Percentiles rank a stretch among this genome's conserved stretches.
Evolutionary conservation across 1,140 invertebrate genomes (phyloP).

Genomic region (Cherax quadricarinatus): DNA sequence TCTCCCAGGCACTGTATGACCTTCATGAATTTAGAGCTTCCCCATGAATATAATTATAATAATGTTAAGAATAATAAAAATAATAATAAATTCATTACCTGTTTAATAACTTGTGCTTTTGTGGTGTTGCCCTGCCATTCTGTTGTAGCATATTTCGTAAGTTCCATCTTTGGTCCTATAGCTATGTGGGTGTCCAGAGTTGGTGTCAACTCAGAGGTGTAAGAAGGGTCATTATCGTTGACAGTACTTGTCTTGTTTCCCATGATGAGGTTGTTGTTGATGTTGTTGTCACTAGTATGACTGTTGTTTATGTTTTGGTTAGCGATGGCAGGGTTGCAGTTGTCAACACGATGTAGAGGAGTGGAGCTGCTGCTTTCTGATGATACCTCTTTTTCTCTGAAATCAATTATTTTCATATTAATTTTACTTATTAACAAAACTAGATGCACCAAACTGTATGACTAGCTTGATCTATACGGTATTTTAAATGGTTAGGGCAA

Average conservation of each 20-base stretch:
- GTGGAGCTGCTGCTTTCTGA: conserved; percentile 59
- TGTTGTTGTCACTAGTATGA: not conserved
- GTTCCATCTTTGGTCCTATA: conserved; percentile 34
- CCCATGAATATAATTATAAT: too few species aligned
- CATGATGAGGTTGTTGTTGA: conserved; percentile 56
- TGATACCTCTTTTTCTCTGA: conserved; percentile 59
- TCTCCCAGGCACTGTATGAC: too few species aligned
- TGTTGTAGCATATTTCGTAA: conserved; percentile 42
- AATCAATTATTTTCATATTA: not conserved
- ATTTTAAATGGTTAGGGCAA: too few species aligned
- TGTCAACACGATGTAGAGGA: conserved; percentile 23
- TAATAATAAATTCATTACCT: conserved; percentile 18
- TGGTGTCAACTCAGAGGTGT: not conserved
- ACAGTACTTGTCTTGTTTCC: conserved; percentile 47
- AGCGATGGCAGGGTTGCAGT: conserved; percentile 2
- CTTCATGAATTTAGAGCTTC: too few species aligned
- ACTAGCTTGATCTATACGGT: too few species aligned
- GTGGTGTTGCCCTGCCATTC: conserved; percentile 60
- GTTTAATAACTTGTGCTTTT: conserved; percentile 56
- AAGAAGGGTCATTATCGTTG: conserved; percentile 32
- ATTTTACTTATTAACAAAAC: too few species aligned
- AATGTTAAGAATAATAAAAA: not conserved
- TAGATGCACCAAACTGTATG: too few species aligned
- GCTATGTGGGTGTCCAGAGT: conserved; percentile 15
- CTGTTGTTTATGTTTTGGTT: conserved; percentile 27